Base-by-base conservation (phyloP, 1,140 invertebrate species). In the Heliconius eleuchia region DNA sequence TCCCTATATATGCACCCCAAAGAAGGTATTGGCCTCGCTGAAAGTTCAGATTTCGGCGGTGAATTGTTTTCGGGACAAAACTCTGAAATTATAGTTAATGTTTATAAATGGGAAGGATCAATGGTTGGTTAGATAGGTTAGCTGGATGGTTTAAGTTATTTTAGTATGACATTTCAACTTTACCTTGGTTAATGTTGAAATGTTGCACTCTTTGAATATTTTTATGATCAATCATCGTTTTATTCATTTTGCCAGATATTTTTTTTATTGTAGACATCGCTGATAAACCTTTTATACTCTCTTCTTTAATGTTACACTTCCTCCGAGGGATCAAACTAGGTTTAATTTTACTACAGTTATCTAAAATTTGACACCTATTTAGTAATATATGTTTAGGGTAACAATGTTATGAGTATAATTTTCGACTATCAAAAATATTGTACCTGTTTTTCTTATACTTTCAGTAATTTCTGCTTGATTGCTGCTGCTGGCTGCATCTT, bases 21-120 rank as follows among this genome's bases (percentile, higher is more conserved):
- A 16, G 83, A 87, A 8, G 87, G 87, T 77, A 90, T 89, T 6
- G 87, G 87, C 80, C 84, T 89, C 30, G 81, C 84, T n/a, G 86
- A 30, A 37, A 81, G 79, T 37, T 86, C 46, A 13, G 86, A 87
- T n/a, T 75, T 78, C 19, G 86, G 71, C 27, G 81, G 71, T 23
- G 71, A 72, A 11, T 79, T 72, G 18, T 82, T 75, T 34, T 86
- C 81, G 30, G 78, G 55, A 37, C 27, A 73, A 37, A 85, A 82
- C 73, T 88, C 88, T 89, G 76, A 34, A 84, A 87, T 76, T 5
- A 16, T 16, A 16, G 3, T 27, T 9, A 30, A 66, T 27, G 11
- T 66, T 60, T 13, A 23, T 66, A 66, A 13, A 27, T 27, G 7
- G 23, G 16, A 52, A 19, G 16, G 50, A 0, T 52, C 18, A 52